Conservation (phyloP, 2,797 vertebrate genomes). For the Otolemur crassicaudatus region DNA sequence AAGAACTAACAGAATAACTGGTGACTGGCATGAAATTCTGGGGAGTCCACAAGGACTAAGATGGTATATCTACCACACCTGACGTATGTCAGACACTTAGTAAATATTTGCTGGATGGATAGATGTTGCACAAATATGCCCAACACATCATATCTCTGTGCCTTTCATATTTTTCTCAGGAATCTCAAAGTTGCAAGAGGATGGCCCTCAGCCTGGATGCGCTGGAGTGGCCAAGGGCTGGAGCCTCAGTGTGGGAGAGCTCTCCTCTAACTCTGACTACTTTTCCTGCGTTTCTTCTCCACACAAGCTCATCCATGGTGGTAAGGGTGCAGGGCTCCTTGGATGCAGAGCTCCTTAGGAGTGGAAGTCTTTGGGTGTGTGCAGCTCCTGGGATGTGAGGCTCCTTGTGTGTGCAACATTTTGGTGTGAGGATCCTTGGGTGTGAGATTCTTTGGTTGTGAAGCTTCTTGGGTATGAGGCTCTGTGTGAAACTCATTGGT, state of each 20-base stretch:
- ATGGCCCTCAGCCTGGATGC: not conserved
- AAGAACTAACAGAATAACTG: not conserved
- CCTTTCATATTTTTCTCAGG: constrained; percentile 61
- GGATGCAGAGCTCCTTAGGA: not conserved
- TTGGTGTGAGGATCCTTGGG: not conserved
- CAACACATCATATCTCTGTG: not conserved
- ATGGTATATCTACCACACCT: not conserved
- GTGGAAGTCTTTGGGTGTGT: not conserved
- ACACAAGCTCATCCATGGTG: constrained; percentile 22
- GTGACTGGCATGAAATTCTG: not conserved
- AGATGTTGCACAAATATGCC: not conserved
- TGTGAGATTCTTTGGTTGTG: not conserved
- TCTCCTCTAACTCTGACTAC: constrained; percentile 69
- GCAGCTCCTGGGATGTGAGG: not conserved
- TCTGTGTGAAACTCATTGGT: not conserved
- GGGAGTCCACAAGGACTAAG: not conserved
- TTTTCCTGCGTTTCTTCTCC: constrained; percentile 75
- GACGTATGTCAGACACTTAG: not conserved
- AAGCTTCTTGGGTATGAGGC: not conserved
- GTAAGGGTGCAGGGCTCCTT: not conserved
- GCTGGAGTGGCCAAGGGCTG: not conserved
- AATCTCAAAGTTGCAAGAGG: constrained; percentile 63
- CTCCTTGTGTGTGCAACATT: not conserved
- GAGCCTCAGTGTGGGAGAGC: constrained; percentile 1
- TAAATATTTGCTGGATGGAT: not conserved